These are phyloP conservation scores for Osmerus mordax DNA, from an alignment of 2,113 vertebrate species.

Conservation along the genomic window DNA sequence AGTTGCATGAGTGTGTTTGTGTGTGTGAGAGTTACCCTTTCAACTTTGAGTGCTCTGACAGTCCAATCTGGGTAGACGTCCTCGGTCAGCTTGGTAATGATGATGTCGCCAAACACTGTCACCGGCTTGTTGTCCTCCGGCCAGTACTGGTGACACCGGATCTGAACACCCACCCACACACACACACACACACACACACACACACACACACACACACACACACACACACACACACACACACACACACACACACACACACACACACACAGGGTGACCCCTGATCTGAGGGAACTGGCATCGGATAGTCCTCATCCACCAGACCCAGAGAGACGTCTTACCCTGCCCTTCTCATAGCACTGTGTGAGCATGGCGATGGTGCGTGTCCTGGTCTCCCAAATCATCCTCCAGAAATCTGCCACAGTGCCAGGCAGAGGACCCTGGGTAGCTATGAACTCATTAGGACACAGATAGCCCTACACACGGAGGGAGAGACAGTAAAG, in stretches of 20 bases:
- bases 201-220: slow-evolving; percentile 1
- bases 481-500: neutral
- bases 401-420: slow-evolving; percentile 98
- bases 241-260: slow-evolving; percentile 17
- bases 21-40: slow-evolving; percentile 78
- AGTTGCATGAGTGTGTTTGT: neutral
- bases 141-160: slow-evolving; percentile 98
- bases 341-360: slow-evolving; percentile 95
- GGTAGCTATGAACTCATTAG: slow-evolving; percentile 97
- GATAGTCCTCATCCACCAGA: neutral
- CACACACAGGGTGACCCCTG: neutral
- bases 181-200: slow-evolving; percentile 5
- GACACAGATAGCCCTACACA: slow-evolving; percentile 90
- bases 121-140: slow-evolving; percentile 98
- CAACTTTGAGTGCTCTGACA: slow-evolving; percentile 90
- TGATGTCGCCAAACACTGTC: slow-evolving; percentile 95
- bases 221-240: slow-evolving; percentile 25
- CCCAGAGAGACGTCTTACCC: slow-evolving; percentile 73
- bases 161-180: slow-evolving; percentile 75
- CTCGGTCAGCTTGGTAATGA: slow-evolving; percentile 93
- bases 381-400: slow-evolving; percentile 97
- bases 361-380: slow-evolving; percentile 96
- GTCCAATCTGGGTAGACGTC: slow-evolving; percentile 91
- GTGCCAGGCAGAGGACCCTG: slow-evolving; percentile 96
- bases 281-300: slow-evolving; percentile 9